These are phyloP conservation scores for Autographa pulchrina DNA, from an alignment of 2,888 invertebrate species.

Conservation along the genomic window DNA sequence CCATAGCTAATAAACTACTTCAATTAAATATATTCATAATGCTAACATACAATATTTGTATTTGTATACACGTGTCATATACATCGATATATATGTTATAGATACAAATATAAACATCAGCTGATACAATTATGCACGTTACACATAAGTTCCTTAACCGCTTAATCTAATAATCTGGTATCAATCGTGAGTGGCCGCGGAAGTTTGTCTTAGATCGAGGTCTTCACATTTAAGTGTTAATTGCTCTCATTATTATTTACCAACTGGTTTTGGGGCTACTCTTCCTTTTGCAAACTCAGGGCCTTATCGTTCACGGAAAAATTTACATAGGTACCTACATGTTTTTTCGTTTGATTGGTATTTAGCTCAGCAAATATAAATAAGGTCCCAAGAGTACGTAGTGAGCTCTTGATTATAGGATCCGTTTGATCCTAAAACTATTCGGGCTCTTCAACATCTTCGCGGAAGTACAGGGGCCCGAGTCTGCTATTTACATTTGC, in stretches of 20 bases:
- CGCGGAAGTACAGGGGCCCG: too few species aligned
- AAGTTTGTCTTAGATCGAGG: conserved; percentile 64
- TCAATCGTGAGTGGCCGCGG: conserved; percentile 53
- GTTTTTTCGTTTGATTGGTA: conserved; percentile 46
- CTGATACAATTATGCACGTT: background rate
- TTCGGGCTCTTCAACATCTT: too few species aligned
- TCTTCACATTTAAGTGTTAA: conserved; percentile 64
- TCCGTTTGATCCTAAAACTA: too few species aligned
- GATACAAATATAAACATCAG: background rate
- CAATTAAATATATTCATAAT: too few species aligned
- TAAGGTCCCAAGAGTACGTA: background rate
- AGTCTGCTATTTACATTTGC: too few species aligned
- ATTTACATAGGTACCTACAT: conserved; percentile 49
- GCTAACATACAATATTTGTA: background rate
- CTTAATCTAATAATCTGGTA: background rate
- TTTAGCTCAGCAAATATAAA: background rate
- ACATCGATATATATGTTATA: too few species aligned
- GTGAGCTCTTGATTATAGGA: too few species aligned
- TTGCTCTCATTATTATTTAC: conserved; percentile 69
- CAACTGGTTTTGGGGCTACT: conserved; percentile 61
- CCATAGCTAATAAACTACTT: too few species aligned
- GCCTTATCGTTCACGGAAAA: conserved; percentile 62
- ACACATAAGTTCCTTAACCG: background rate
- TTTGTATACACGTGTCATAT: too few species aligned
- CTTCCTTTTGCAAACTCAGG: conserved; percentile 50